Evolutionary conservation across 2,888 invertebrate genomes (phyloP).

Genomic region (Drosophila demipolita): DNA sequence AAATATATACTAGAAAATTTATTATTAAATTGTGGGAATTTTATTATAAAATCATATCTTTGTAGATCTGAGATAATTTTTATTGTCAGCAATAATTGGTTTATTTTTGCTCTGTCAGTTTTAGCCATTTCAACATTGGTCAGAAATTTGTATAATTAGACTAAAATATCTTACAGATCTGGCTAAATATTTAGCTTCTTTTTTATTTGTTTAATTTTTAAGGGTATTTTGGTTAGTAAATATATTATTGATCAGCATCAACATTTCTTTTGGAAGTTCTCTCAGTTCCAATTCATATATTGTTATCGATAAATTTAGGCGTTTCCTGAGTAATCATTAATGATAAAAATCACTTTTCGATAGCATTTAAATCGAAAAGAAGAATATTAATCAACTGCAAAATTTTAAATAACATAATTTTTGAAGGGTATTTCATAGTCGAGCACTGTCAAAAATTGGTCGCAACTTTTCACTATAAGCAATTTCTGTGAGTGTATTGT

Average conservation of each 20-base stretch:
- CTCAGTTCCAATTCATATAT: not conserved
- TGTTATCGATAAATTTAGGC: not conserved
- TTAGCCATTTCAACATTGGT: not conserved
- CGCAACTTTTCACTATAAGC: not conserved
- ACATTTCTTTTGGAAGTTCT: not conserved
- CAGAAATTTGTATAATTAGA: not conserved
- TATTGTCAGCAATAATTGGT: too few species aligned
- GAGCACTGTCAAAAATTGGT: not conserved
- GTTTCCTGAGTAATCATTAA: not conserved
- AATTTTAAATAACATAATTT: not conserved
- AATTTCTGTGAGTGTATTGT: slow-evolving; percentile 43
- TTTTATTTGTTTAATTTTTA: not conserved
- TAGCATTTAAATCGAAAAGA: not conserved
- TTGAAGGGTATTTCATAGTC: not conserved
- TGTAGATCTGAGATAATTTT: too few species aligned
- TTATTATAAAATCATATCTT: too few species aligned
- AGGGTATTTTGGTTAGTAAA: not conserved
- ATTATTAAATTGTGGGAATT: not conserved
- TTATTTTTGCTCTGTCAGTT: not conserved
- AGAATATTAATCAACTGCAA: not conserved
- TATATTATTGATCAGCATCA: not conserved
- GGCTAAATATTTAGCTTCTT: not conserved
- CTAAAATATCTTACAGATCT: not conserved
- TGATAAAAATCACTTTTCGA: not conserved
- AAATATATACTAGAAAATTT: not conserved